phyloP scores from a whole-genome alignment of 2,113 vertebrate species.

The Prinia subflava region DNA sequence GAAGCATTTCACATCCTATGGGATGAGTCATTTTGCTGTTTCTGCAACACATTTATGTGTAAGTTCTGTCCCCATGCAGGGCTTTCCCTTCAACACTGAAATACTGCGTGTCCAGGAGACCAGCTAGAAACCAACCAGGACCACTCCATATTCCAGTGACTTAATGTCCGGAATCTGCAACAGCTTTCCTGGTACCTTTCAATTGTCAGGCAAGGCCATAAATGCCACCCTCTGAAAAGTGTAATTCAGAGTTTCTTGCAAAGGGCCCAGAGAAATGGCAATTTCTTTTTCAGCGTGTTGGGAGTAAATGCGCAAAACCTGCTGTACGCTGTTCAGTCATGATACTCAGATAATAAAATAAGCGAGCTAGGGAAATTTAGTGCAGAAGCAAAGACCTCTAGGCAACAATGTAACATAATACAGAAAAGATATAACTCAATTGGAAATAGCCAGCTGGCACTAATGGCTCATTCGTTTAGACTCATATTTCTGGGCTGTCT shows the following conservation, averaged over 20 bases:
- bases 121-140: not conserved
- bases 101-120: not conserved
- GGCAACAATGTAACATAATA: not conserved
- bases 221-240: not conserved
- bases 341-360: not conserved
- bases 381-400: conserved; percentile 15
- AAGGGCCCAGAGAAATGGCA: not conserved
- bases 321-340: not conserved
- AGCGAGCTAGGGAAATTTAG: not conserved
- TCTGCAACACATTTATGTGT: not conserved
- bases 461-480: conserved; percentile 46
- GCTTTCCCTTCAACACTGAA: not conserved
- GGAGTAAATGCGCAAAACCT: not conserved
- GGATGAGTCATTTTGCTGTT: not conserved
- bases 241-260: not conserved
- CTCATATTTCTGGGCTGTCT: conserved; percentile 16
- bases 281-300: not conserved
- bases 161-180: not conserved
- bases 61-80: not conserved
- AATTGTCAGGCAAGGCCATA: not conserved
- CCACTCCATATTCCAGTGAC: not conserved
- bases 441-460: conserved; percentile 46
- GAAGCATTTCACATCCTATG: not conserved
- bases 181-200: not conserved
- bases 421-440: conserved; percentile 30